These are phyloP conservation scores for Bombyx huttoni DNA, from an alignment of 2,888 invertebrate species.

Conservation along the genomic window DNA sequence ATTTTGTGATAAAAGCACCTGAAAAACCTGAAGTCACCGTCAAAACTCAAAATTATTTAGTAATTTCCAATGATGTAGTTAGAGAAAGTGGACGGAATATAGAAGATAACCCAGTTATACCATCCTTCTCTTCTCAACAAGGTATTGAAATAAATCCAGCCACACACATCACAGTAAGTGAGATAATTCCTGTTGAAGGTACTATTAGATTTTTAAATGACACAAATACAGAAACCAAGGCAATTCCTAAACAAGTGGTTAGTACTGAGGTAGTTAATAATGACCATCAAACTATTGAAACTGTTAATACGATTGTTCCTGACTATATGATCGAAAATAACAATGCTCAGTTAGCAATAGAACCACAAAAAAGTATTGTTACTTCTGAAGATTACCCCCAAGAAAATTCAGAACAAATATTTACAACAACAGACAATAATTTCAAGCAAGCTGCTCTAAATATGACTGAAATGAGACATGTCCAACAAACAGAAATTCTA, in stretches of 20 bases:
- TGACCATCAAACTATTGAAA: conserved; percentile 36
- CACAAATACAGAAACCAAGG: conserved; percentile 27
- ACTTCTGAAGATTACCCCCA: conserved; percentile 32
- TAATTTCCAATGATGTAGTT: conserved; percentile 27
- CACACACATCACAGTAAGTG: conserved; percentile 37
- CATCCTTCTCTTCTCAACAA: conserved; percentile 18
- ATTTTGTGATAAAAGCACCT: conserved; percentile 15
- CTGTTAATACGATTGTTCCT: conserved; percentile 15
- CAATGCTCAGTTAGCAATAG: conserved; percentile 21
- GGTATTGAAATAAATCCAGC: conserved; percentile 27
- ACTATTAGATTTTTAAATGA: conserved; percentile 17
- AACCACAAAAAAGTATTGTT: conserved; percentile 33
- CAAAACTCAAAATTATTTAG: conserved; percentile 37
- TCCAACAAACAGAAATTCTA: conserved; percentile 1
- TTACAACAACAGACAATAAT: conserved; percentile 7
- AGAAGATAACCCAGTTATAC: conserved; percentile 9
- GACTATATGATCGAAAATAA: conserved; percentile 19
- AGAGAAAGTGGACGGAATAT: conserved; percentile 38
- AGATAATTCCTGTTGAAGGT: conserved; percentile 39
- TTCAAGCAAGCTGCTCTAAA: conserved; percentile 21
- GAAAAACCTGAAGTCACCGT: conserved; percentile 21
- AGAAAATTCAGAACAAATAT: conserved; percentile 23
- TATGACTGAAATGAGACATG: conserved; percentile 8
- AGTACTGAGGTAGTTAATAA: conserved; percentile 29
- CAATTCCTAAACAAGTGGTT: conserved; percentile 17